phyloP scores from a whole-genome alignment of 2,797 vertebrate genomes.

The Falco berigora region DNA sequence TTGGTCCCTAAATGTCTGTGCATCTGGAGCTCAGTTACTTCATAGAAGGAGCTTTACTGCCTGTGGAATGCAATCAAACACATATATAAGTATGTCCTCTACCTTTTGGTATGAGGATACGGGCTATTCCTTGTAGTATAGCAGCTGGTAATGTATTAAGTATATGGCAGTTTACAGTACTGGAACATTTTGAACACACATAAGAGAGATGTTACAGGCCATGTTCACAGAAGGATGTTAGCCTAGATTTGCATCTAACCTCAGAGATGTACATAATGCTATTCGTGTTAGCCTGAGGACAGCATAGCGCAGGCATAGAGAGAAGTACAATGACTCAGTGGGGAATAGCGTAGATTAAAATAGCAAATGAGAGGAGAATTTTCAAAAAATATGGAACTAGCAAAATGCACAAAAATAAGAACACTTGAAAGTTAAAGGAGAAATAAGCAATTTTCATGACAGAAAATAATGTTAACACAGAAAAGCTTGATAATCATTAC shows the following conservation, averaged over 20 bases:
- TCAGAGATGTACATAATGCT: slow-evolving; percentile 23
- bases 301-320: not conserved
- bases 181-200: not conserved
- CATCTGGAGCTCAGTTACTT: not conserved
- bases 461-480: not conserved
- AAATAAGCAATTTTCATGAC: not conserved
- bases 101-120: not conserved
- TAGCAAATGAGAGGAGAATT: slow-evolving; percentile 23
- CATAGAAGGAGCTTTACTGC: not conserved
- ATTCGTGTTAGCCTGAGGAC: slow-evolving; percentile 52
- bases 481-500: not conserved
- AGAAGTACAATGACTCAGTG: slow-evolving; percentile 6
- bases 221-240: not conserved
- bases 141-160: not conserved
- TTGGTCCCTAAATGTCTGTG: not conserved
- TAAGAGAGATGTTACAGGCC: not conserved
- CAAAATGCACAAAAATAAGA: not conserved
- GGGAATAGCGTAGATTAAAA: slow-evolving; percentile 48
- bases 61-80: not conserved
- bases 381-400: not conserved
- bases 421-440: not conserved
- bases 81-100: not conserved
- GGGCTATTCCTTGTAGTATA: not conserved
- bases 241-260: slow-evolving; percentile 24
- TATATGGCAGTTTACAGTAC: not conserved